phyloP scores from a whole-genome alignment of 2,797 vertebrate species.

The Discoglossus pictus region DNA sequence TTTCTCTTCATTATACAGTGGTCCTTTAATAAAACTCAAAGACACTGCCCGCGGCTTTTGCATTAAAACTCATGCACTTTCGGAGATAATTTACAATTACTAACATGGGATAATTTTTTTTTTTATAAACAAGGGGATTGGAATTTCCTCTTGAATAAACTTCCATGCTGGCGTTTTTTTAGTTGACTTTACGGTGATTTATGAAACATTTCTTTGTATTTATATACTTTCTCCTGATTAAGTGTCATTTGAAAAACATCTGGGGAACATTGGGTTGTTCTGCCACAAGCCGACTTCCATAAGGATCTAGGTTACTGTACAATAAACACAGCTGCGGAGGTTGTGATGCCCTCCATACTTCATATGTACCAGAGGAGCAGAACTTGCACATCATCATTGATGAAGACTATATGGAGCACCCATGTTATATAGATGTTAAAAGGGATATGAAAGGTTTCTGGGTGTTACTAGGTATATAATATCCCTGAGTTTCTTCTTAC shows the following conservation, averaged over 20 bases:
- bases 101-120: conserved; percentile 42
- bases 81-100: conserved; percentile 41
- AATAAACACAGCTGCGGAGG: conserved; percentile 48
- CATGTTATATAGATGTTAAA: not conserved
- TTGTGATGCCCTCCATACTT: conserved; percentile 14
- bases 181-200: conserved; percentile 43
- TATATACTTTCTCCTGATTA: conserved; percentile 44
- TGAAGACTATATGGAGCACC: not conserved
- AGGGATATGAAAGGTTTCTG: not conserved
- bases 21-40: too few species aligned
- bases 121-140: conserved; percentile 47
- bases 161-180: conserved; percentile 35
- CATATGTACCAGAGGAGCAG: conserved; percentile 16
- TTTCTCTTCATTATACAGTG: too few species aligned
- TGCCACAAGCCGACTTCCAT: conserved; percentile 44
- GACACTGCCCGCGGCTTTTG: conserved; percentile 32
- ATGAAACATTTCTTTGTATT: conserved; percentile 43
- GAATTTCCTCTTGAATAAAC: conserved; percentile 49
- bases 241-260: conserved; percentile 49
- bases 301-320: conserved; percentile 38
- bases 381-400: not conserved
- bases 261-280: conserved; percentile 43
- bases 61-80: conserved; percentile 43
- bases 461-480: too few species aligned
- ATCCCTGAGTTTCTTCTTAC: too few species aligned